phyloP scores from a whole-genome alignment of 2,797 vertebrate species.

The Rallus crepitans region DNA sequence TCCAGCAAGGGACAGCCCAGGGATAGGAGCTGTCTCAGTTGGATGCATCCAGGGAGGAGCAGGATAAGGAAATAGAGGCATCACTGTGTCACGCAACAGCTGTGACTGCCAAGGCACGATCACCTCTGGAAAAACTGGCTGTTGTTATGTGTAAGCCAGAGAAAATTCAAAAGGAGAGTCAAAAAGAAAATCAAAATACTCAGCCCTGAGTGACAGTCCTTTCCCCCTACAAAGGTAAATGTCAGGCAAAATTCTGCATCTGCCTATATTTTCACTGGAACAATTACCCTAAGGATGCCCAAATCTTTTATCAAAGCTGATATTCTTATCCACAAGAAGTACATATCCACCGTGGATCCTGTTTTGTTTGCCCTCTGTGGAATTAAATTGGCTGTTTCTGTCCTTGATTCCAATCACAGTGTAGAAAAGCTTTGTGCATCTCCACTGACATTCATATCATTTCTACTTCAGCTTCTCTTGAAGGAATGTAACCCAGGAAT shows the following conservation, averaged over 20 bases:
- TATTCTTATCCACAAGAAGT: background rate
- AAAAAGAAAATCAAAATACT: background rate
- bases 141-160: background rate
- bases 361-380: background rate
- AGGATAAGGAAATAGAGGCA: background rate
- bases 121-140: background rate
- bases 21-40: accelerated
- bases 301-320: background rate
- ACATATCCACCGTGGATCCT: background rate
- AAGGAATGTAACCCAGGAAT: background rate
- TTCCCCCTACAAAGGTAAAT: background rate
- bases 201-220: background rate
- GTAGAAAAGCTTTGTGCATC: background rate
- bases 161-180: background rate
- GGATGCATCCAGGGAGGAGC: background rate
- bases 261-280: background rate
- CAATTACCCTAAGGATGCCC: background rate
- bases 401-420: background rate
- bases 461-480: background rate
- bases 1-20: background rate
- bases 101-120: background rate
- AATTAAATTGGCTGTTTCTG: background rate
- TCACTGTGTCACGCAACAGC: background rate
- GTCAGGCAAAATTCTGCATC: background rate
- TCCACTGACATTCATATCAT: background rate